Conservation (phyloP, 2,888 invertebrate species). For the Linyphia triangularis region DNA sequence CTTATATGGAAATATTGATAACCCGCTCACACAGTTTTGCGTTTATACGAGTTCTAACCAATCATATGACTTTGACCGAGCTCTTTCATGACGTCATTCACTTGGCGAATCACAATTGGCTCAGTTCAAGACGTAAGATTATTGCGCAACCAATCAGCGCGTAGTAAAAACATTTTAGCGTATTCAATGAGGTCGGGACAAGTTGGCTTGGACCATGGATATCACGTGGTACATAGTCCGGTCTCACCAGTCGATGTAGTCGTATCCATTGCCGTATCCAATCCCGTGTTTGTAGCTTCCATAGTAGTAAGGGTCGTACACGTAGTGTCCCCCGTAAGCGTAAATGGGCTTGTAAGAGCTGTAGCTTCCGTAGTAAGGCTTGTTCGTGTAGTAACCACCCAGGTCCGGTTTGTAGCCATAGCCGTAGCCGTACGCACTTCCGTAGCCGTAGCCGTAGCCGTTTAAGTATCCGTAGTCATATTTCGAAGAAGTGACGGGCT, state of each 20-base stretch:
- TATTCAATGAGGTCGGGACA: too few species aligned
- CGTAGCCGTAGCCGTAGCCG: slow-evolving; percentile 1
- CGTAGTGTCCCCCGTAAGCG: slow-evolving; percentile 2
- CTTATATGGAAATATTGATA: too few species aligned
- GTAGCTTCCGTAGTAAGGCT: slow-evolving; percentile 6
- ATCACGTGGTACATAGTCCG: too few species aligned
- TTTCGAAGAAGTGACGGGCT: neutral
- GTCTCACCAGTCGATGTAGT: slow-evolving; percentile 32
- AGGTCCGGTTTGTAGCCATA: neutral
- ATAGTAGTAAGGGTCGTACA: slow-evolving; percentile 54
- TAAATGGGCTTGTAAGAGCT: slow-evolving; percentile 16
- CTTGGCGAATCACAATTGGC: too few species aligned
- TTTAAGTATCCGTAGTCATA: neutral
- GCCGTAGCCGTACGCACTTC: slow-evolving; percentile 20
- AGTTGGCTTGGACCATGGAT: too few species aligned
- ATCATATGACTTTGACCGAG: too few species aligned
- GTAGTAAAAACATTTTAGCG: too few species aligned
- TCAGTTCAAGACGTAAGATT: too few species aligned
- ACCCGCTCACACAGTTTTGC: too few species aligned
- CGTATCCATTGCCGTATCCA: slow-evolving; percentile 29
- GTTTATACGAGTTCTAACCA: too few species aligned
- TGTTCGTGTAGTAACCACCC: neutral
- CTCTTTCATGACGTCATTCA: too few species aligned
- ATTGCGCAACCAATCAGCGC: too few species aligned
- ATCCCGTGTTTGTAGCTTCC: slow-evolving; percentile 59